Base-by-base conservation (phyloP, 2,113 vertebrate species). In the Carlito syrichta region DNA sequence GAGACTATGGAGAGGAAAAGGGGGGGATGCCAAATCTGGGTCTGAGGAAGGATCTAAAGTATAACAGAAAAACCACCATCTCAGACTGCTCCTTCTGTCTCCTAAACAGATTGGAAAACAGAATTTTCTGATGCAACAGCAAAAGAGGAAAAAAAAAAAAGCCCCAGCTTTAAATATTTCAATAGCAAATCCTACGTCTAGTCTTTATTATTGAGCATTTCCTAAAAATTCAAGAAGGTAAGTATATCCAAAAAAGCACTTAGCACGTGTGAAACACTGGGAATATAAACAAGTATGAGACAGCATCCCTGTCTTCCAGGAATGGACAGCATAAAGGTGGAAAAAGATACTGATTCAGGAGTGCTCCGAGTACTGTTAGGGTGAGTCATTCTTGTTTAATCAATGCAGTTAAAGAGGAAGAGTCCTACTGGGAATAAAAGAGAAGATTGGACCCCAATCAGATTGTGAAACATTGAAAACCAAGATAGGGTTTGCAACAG, bases 251-350 rank as follows among this genome's bases (percentile, higher is more conserved):
- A 27, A 17, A 40, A 82, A 60, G 62, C 3, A 52, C 23, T 19
- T 22, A 43, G 11, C 9, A 8, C 14, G 27, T 16, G 25, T 1
- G 0, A 62, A 62, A 20, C 58, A 6, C 48, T 52, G 30, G 19
- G 4, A 71, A 66, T 58, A 6, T 16, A 17, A 77, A 84, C 68
- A 69, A 5, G 1, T 1, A 12, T 7, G 63, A 40, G 58, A 27
- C n/a, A 2, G 1, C 0, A 0, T 22, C 19, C 56, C 30, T 3
- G 8, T 30, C 58, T 54, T 68, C 30, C 2, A 32, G 14, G 32
- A 52, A 27, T 40, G 11, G 63, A 63, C 4, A 1, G 5, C 13
- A 32, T 8, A n/a, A 9, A 22, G 40, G 83, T 4, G 14, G 66
- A 25, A 45, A 40, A n/a, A 60, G 50, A n/a, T 3, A 10, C 3